These are phyloP conservation scores for Conomelus anceps DNA, from an alignment of 2,888 invertebrate genomes.

Conservation along the genomic window DNA sequence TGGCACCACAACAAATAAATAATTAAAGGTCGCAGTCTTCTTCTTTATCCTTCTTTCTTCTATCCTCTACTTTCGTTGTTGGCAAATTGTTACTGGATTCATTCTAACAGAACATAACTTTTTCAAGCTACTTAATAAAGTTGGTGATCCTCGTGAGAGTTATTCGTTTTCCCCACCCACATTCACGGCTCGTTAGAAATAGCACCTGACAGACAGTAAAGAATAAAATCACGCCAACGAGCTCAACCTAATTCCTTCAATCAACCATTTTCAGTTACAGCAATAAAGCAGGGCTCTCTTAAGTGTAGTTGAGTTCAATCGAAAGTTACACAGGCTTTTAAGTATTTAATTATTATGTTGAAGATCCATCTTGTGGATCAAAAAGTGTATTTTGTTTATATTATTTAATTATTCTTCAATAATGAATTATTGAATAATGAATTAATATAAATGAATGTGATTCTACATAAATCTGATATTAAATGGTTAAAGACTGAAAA, in stretches of 20 bases:
- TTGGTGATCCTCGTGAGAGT: not conserved
- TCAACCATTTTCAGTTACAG: not conserved
- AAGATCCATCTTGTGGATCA: no score
- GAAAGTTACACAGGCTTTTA: no score
- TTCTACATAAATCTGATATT: no score
- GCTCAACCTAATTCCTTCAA: not conserved
- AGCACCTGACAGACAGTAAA: not conserved
- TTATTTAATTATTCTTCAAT: no score
- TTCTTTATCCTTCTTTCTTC: not conserved
- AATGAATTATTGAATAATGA: no score
- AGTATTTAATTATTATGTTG: no score
- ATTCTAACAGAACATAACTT: not conserved
- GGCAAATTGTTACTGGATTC: not conserved
- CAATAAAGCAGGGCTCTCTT: not conserved
- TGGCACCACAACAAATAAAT: not conserved
- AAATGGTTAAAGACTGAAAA: no score
- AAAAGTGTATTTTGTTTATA: no score
- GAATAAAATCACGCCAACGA: not conserved
- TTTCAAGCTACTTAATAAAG: not conserved
- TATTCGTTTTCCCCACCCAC: not conserved
- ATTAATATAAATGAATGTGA: no score
- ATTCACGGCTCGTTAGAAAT: not conserved
- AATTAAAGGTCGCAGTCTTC: not conserved
- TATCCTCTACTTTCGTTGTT: not conserved
- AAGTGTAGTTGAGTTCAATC: not conserved